Base-by-base conservation (phyloP, 1,140 invertebrate species). In the Euura lappo region DNA sequence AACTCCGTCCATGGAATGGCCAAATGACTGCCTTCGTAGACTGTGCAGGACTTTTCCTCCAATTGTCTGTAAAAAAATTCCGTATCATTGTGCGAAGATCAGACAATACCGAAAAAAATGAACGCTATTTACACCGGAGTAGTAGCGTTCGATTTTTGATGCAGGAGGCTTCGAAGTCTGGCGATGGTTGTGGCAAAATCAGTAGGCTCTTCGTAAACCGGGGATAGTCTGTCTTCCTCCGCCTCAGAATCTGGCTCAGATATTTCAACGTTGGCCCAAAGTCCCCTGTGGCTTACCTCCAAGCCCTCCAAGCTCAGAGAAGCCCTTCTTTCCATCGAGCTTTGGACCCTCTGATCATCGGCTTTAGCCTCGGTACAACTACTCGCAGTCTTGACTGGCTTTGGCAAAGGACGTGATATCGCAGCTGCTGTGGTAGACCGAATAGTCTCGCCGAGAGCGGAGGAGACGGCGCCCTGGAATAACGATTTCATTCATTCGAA, bases 141-240 rank as follows among this genome's bases (percentile, higher is more conserved):
- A 2, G 80, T 85, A 45, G 88, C 89, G 60, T 87, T 88, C 7
- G 90, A 90, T 74, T 91, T 90, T 78, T 92, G 91, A 77, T 92
- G 91, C 47, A 94, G 83, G 71, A 94, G 81, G 78, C 89, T 91
- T 47, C 93, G 83, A 44, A 93, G 83, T 79, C 93, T 92, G n/a
- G 92, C 93, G 77, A 93, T 93, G 46, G 91, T 93, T 51, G 92
- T 90, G 10, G 92, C 92, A 74, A 94, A 90, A 83, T 93, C 92
- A 2, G 92, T 92, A 1, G 91, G 89, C 77, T 93, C 93, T 81
- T 94, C 93, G 79, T 93, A 93, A 76, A 93, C 89, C 0, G 91
- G 92, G 4, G 85, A 87, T 78, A 85, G 79, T 68, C 76, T 82
- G 65, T 86, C 85, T 2, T 83, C 85, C 5, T 84, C 80, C 2